phyloP scores from a whole-genome alignment of 2,113 vertebrate species.

The Columba janthina region DNA sequence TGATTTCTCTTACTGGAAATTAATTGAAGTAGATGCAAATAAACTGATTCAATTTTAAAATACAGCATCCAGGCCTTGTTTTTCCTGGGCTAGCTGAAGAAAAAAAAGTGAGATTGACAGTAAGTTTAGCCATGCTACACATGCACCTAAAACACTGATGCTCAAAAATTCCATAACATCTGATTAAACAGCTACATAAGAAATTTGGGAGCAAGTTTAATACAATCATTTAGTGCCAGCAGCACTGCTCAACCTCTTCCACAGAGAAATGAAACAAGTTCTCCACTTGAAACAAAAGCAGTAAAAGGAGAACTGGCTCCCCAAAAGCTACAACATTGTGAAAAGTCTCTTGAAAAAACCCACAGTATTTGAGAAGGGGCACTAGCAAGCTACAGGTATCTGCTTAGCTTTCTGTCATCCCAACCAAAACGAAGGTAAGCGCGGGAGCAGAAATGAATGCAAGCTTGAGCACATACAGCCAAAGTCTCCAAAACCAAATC shows the following conservation, averaged over 20 bases:
- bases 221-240: background rate
- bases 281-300: background rate
- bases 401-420: background rate
- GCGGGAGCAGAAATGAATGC: background rate
- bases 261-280: background rate
- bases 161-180: background rate
- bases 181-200: background rate
- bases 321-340: background rate
- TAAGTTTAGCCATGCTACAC: background rate
- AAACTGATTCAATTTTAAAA: background rate
- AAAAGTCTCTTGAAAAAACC: background rate
- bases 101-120: background rate
- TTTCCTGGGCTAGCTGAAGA: background rate
- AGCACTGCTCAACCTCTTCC: background rate
- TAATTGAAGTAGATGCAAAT: background rate
- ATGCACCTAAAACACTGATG: background rate
- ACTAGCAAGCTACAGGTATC: background rate
- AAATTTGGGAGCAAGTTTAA: background rate
- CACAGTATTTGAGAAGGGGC: background rate
- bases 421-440: background rate
- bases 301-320: background rate
- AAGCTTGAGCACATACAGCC: rapidly evolving
- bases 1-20: background rate
- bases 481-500: background rate
- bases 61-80: background rate